Evolutionary conservation across 2,797 vertebrate species (phyloP).

Genomic region (Morelia viridis): DNA sequence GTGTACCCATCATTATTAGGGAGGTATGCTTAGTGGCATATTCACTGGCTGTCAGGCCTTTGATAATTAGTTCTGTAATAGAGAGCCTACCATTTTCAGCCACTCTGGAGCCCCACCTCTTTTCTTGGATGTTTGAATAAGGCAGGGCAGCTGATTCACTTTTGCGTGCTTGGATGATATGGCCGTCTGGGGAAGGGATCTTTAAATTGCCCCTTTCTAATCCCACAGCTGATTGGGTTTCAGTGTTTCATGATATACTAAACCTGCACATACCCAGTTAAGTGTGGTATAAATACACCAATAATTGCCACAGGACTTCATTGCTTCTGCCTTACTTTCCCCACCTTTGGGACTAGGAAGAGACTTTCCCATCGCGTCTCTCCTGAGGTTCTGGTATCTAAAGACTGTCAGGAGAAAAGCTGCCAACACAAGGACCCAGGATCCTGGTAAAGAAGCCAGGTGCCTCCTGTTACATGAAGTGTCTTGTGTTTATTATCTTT

Average conservation of each 20-base stretch:
- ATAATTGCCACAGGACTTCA: background rate
- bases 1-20: no score
- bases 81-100: background rate
- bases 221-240: background rate
- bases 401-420: background rate
- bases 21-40: no score
- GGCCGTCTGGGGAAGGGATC: background rate
- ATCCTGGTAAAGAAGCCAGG: background rate
- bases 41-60: background rate
- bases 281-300: background rate
- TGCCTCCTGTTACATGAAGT: background rate
- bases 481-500: background rate
- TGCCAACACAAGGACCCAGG: background rate
- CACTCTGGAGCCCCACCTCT: background rate
- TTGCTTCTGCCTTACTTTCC: background rate
- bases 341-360: background rate
- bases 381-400: background rate
- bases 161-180: background rate
- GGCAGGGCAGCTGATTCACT: background rate
- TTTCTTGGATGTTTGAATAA: background rate
- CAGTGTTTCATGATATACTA: background rate
- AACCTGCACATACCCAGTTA: background rate
- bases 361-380: background rate
- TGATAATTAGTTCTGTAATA: background rate
- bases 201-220: no score